Percentiles rank a stretch among this genome's conserved stretches.
phyloP scores from a whole-genome alignment of 2,113 vertebrate species.

The Chloropsis hardwickii region DNA sequence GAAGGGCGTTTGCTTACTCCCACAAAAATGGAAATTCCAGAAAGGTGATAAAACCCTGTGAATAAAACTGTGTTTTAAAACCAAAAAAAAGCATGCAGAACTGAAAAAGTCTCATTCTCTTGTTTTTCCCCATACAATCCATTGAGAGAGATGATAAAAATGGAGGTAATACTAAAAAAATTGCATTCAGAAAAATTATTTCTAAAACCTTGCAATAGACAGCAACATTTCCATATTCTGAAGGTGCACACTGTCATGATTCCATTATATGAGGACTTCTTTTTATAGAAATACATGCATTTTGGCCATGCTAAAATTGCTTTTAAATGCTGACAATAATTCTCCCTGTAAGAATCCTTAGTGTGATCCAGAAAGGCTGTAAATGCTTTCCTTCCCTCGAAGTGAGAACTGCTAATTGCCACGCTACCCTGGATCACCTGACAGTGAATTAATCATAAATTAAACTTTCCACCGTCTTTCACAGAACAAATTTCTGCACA shows the following conservation, averaged over 20 bases:
- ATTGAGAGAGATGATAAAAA: background rate
- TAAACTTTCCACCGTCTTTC: background rate
- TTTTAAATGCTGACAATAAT: background rate
- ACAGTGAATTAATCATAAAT: background rate
- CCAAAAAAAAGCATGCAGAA: background rate
- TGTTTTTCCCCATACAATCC: background rate
- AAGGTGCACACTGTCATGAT: background rate
- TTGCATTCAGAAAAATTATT: background rate
- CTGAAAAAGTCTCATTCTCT: background rate
- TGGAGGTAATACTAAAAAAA: background rate
- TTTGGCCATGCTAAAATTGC: background rate
- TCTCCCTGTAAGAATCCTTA: background rate
- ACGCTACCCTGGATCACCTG: rapidly evolving
- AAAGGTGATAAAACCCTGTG: background rate
- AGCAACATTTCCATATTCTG: background rate
- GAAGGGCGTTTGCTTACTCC: background rate
- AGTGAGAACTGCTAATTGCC: background rate
- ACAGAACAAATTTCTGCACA: background rate
- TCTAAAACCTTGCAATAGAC: background rate
- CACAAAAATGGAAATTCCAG: background rate
- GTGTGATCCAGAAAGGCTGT: background rate
- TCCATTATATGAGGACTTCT: background rate
- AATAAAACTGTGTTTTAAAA: background rate
- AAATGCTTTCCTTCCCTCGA: background rate
- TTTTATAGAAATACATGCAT: background rate